Conservation (phyloP, 2,797 vertebrate genomes). For the Prunella strophiata region DNA sequence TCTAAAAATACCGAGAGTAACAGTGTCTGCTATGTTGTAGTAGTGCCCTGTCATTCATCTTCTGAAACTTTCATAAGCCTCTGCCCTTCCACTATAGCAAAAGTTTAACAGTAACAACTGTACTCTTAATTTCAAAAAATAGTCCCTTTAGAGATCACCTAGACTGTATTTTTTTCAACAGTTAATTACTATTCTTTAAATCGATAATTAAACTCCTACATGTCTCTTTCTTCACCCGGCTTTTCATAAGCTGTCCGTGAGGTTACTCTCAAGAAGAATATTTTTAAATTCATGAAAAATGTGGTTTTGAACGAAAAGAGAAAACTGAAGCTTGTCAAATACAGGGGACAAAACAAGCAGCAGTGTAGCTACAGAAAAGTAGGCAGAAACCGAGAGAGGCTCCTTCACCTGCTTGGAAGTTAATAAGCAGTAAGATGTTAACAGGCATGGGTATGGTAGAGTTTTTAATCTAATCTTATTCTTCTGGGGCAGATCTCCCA, state of each 20-base stretch:
- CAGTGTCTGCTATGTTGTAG: neutral
- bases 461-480: neutral
- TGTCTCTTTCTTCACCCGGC: neutral
- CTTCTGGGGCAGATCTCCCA: neutral
- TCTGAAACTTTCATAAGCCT: neutral
- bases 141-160: neutral
- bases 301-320: neutral
- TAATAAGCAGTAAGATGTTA: neutral
- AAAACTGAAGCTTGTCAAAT: neutral
- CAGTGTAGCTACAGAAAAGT: neutral
- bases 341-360: neutral
- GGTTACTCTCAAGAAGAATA: neutral
- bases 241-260: neutral
- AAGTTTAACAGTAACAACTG: neutral
- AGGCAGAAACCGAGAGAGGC: neutral
- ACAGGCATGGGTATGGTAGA: neutral
- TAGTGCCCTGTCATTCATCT: neutral
- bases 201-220: neutral
- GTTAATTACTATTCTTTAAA: neutral
- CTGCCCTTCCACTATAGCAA: neutral
- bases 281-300: neutral
- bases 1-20: slow-evolving; percentile 9
- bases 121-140: neutral
- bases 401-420: neutral
- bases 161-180: neutral